A percentile compares a stretch with the other conserved stretches of the same genome.
These are phyloP conservation scores for Macropis europaea DNA, from an alignment of 2,888 invertebrate species.

Conservation along the genomic window DNA sequence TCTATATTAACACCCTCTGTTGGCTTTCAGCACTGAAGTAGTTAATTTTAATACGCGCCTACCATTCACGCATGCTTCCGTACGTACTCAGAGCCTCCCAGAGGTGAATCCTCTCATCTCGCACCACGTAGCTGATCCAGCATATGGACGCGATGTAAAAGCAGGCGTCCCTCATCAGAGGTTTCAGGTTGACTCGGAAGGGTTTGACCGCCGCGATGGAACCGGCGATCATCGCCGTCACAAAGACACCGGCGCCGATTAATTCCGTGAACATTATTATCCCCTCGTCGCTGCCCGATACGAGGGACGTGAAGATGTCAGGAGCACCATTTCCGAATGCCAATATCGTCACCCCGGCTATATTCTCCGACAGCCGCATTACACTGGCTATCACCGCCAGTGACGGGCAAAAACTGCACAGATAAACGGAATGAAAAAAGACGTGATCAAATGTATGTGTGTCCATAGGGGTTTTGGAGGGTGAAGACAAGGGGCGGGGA, in stretches of 20 bases:
- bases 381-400: constrained; percentile 80
- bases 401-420: constrained; percentile 82
- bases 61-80: too few relatives aligned
- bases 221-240: constrained; percentile 83
- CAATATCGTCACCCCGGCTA: constrained; percentile 85
- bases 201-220: constrained; percentile 82
- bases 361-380: constrained; percentile 81
- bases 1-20: too few relatives aligned
- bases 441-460: neutral
- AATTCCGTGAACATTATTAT: constrained; percentile 79
- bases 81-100: constrained; percentile 80
- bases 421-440: constrained; percentile 5
- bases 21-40: too few relatives aligned
- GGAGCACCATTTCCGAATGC: constrained; percentile 88
- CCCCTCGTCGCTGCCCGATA: constrained; percentile 79
- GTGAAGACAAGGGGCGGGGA: neutral
- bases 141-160: constrained; percentile 79
- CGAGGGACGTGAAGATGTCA: constrained; percentile 85
- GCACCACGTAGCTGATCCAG: constrained; percentile 81
- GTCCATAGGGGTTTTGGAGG: too few relatives aligned
- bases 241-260: constrained; percentile 83
- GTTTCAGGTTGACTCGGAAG: constrained; percentile 76
- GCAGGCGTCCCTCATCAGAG: constrained; percentile 70
- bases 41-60: too few relatives aligned
- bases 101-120: constrained; percentile 79